Base-by-base conservation (phyloP, 1,140 invertebrate species). In the Drosophila ficusphila region DNA sequence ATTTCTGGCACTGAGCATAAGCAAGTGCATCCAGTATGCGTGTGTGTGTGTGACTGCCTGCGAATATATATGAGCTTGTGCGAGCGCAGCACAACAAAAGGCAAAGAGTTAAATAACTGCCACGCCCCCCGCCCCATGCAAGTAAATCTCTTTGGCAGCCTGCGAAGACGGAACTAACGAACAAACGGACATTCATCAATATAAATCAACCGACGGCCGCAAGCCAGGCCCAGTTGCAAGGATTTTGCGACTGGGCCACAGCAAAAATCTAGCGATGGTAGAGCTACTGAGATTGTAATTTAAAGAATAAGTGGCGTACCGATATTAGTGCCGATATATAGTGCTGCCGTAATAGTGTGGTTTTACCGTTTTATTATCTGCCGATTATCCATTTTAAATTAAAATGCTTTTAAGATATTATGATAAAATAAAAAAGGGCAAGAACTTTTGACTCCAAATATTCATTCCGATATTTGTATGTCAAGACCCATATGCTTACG, bases 161-260 rank as follows among this genome's bases (percentile, higher is more conserved):
- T 73, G 81, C 67, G 76, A 85, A 85, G 81, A 85, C 81, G 81
- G 81, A 85, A 86, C 82, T 88, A 88, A 88, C 82, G 82, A 88
- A 88, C 82, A 88, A 88, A 88, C 82, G 82, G 81, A 77, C 85
- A 81, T 89, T 89, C 85, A 89, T 89, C 85, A 89, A 89, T 89
- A 89, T 89, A 89, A 89, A 89, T 89, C 85, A 89, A 89, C 79
- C 79, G 51, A 38, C 76, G 76, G 72, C 85, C 86, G 81, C 79
- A 89, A 76, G 65, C 68, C 58, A 54, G 47, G 52, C 68, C 58
- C 72, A 67, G 44, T 34, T 33, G 54, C 60, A 38, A 27, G 60
- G 39, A 64, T 38, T 64, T 27, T 4, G 23, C 29, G 9, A 21
- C 16, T 36, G 21, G 16, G 9, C 16, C 23, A 36, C 27, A n/a